phyloP scores from a whole-genome alignment of 2,888 invertebrate genomes.

The Zygaena filipendulae region DNA sequence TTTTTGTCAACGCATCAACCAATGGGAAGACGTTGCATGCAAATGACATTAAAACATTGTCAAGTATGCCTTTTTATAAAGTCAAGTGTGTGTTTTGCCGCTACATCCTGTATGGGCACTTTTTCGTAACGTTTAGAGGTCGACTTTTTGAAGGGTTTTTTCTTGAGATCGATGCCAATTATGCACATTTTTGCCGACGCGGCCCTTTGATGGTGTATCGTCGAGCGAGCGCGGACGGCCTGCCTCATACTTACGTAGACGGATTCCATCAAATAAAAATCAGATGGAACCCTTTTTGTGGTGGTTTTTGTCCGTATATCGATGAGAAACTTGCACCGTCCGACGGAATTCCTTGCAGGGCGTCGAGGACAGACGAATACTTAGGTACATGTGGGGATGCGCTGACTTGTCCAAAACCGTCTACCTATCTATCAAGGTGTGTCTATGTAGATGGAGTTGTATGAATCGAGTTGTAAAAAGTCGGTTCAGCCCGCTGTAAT shows the following conservation, averaged over 20 bases:
- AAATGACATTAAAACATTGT: no score
- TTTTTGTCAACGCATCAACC: no score
- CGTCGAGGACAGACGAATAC: conserved; percentile 28
- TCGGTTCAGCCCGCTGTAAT: no score
- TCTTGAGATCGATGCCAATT: conserved; percentile 53
- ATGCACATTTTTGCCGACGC: conserved; percentile 66
- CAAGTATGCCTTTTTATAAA: no score
- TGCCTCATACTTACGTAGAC: conserved; percentile 45
- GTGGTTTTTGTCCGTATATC: conserved; percentile 55
- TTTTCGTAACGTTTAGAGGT: conserved; percentile 63
- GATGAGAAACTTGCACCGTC: conserved; percentile 48
- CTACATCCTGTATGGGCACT: conserved; percentile 55
- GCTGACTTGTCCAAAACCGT: no score
- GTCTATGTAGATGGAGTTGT: no score
- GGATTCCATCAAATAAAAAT: conserved; percentile 66
- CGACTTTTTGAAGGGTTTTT: conserved; percentile 62
- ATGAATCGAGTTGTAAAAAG: no score
- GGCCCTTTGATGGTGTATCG: conserved; percentile 46
- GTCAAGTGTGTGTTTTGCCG: no score
- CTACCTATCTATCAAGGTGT: no score
- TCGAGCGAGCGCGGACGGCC: conserved; percentile 22
- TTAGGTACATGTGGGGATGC: no score
- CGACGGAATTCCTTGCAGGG: conserved; percentile 48
- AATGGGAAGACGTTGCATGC: no score
- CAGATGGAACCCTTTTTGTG: conserved; percentile 46